These are phyloP conservation scores for Mustela lutreola DNA, from an alignment of 2,113 vertebrate genomes.

Conservation along the genomic window DNA sequence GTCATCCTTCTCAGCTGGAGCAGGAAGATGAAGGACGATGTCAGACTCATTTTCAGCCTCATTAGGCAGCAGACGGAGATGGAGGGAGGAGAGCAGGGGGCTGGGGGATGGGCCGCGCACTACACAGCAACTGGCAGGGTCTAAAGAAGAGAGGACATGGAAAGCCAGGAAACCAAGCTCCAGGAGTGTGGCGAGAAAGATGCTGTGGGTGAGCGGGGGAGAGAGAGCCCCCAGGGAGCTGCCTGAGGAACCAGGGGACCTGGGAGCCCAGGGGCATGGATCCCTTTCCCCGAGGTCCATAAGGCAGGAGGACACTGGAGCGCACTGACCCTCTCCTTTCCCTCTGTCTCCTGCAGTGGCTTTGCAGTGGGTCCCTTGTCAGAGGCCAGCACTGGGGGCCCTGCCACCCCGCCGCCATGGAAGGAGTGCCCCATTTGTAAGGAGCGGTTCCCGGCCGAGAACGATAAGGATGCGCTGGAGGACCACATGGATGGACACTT, in stretches of 20 bases:
- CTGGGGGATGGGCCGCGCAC: conserved; percentile 72
- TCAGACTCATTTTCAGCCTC: conserved; percentile 82
- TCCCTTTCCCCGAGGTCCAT: neutral
- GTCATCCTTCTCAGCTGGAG: conserved; percentile 61
- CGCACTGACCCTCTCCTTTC: neutral
- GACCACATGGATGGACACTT: conserved; percentile 85
- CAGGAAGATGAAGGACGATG: conserved; percentile 80
- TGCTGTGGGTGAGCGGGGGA: neutral
- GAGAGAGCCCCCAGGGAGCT: neutral
- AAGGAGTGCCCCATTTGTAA: conserved; percentile 85
- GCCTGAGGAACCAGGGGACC: neutral
- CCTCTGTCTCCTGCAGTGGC: conserved; percentile 70
- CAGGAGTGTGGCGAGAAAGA: neutral
- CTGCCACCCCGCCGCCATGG: conserved; percentile 72
- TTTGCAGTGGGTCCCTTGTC: conserved; percentile 76
- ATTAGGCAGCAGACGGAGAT: conserved; percentile 81
- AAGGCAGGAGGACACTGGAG: neutral
- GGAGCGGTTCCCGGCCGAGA: conserved; percentile 81
- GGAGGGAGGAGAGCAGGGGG: conserved; percentile 61
- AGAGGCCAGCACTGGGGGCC: conserved; percentile 73
- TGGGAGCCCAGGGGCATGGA: neutral
- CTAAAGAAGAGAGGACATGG: neutral
- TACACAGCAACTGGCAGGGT: neutral
- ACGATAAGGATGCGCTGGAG: conserved; percentile 81
- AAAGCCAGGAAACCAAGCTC: neutral